phyloP scores from a whole-genome alignment of 2,888 invertebrate genomes.

The Linnaemya tessellans region DNA sequence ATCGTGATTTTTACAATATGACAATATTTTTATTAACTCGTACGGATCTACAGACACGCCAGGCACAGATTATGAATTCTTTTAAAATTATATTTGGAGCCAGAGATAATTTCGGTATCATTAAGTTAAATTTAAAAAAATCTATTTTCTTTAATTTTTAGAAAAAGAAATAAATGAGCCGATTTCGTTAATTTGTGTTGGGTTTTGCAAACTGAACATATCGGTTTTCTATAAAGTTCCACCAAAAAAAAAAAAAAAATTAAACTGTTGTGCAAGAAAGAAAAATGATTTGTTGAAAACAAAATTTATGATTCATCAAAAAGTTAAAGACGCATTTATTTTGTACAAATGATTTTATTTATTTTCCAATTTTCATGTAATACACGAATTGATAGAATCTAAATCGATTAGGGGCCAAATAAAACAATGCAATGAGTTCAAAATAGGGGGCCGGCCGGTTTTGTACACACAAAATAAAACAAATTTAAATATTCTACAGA shows the following conservation, averaged over 20 bases:
- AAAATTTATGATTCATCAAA: not conserved
- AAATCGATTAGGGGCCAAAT: slow-evolving; percentile 56
- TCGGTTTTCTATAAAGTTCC: not conserved
- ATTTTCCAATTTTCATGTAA: slow-evolving; percentile 14
- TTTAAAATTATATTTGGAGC: too few relatives aligned
- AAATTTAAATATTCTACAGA: slow-evolving; percentile 13
- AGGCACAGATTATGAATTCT: too few relatives aligned
- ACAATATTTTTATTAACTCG: too few relatives aligned
- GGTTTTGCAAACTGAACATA: too few relatives aligned
- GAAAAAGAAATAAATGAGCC: too few relatives aligned
- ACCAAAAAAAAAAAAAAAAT: too few relatives aligned
- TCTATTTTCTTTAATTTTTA: too few relatives aligned
- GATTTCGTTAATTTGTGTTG: too few relatives aligned
- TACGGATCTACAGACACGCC: too few relatives aligned
- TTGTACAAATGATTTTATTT: slow-evolving; percentile 4
- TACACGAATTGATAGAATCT: slow-evolving; percentile 1
- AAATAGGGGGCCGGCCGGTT: not conserved
- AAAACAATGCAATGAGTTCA: slow-evolving; percentile 10
- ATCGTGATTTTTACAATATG: too few relatives aligned
- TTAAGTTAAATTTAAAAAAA: too few relatives aligned
- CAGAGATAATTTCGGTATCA: too few relatives aligned
- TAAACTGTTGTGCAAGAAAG: not conserved
- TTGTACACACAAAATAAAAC: not conserved
- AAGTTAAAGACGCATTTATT: not conserved
- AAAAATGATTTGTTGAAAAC: not conserved